Conservation (phyloP, 2,113 vertebrate species). For the Isurus oxyrinchus region DNA sequence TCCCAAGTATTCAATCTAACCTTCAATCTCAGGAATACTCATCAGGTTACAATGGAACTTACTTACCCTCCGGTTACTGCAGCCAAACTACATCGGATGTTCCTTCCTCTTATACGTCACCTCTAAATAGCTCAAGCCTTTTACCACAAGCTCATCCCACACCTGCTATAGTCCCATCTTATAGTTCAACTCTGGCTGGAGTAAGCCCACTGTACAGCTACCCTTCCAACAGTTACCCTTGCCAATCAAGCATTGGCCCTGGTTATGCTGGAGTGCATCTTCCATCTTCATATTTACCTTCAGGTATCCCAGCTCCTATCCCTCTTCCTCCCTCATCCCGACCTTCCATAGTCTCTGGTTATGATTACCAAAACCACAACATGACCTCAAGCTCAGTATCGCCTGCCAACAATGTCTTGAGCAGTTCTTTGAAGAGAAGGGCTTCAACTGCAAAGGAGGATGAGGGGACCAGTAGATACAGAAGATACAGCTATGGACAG, state of each 20-base stretch:
- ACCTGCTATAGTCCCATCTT: conserved; percentile 69
- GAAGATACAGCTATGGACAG: conserved; percentile 80
- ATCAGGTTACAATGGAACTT: conserved; percentile 73
- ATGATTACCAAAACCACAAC: conserved; percentile 66
- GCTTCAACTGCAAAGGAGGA: conserved; percentile 68
- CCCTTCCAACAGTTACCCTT: conserved; percentile 58
- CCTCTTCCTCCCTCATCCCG: conserved; percentile 60
- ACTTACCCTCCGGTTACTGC: conserved; percentile 83
- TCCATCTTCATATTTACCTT: conserved; percentile 69
- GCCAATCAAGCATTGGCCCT: conserved; percentile 58
- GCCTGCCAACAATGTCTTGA: conserved; percentile 55
- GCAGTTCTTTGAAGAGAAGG: conserved; percentile 77
- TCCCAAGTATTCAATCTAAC: conserved; percentile 43
- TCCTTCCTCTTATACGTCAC: conserved; percentile 60
- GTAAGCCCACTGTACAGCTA: conserved; percentile 78
- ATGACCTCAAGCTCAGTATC: conserved; percentile 47
- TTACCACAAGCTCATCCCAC: conserved; percentile 52
- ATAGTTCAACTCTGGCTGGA: conserved; percentile 52
- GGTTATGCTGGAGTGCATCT: conserved; percentile 69
- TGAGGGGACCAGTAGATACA: conserved; percentile 62
- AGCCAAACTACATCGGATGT: conserved; percentile 68
- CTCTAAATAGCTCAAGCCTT: conserved; percentile 55
- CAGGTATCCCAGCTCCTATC: conserved; percentile 72
- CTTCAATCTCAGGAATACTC: conserved; percentile 70
- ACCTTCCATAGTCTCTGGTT: conserved; percentile 66